Evolutionary conservation across 2,113 vertebrate species (phyloP), one percentile per base, ranked within the genome.

Genomic region (Indicator maculatus): DNA sequence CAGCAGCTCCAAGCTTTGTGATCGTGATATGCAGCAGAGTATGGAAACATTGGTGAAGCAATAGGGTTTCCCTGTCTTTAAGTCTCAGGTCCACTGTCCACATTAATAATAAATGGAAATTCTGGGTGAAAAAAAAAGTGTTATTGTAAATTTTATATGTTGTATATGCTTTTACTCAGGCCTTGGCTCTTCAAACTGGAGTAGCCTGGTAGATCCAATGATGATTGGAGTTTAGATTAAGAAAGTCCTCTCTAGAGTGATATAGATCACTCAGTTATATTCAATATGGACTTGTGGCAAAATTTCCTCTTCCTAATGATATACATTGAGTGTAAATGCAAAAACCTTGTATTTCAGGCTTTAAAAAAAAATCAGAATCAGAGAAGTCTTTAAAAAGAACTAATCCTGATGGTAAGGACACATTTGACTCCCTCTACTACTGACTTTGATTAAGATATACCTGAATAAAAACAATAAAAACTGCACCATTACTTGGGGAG

Each of bases 381-480:
- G 6, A 73, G 13, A 55, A 71, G 14, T 61, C 33, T 70, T 87
- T 55, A 55, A 88, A 39, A 7, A 76, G 26, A 17, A 44, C 12
- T 44, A 28, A 28, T 27, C 11, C 2, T 77, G 9, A 64, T 23
- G 39, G 5, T 44, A 65, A 73, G 66, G 81, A 13, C 28, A 60
- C 3, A 14, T 71, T 85, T 53, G 77, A 52, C 23, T 91, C 86
- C 55, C 4, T 5, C 20, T 75, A 2, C 5, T 83, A 5, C 52
- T 89, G 64, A 64, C 38, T 83, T 52, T 73, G 82, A 60, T 85
- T 38, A 83, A 81, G 30, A 66, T 66, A 78, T 19, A 80, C 31
- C 76, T 72, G 56, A 88, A 60, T 74, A 83, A 91, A 89, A n/a
- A 74, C 78, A 88, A 60, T 74, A 83, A 91, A 89, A n/a, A 74